phyloP scores from a whole-genome alignment of 2,113 vertebrate species.

The Alouatta palliata region DNA sequence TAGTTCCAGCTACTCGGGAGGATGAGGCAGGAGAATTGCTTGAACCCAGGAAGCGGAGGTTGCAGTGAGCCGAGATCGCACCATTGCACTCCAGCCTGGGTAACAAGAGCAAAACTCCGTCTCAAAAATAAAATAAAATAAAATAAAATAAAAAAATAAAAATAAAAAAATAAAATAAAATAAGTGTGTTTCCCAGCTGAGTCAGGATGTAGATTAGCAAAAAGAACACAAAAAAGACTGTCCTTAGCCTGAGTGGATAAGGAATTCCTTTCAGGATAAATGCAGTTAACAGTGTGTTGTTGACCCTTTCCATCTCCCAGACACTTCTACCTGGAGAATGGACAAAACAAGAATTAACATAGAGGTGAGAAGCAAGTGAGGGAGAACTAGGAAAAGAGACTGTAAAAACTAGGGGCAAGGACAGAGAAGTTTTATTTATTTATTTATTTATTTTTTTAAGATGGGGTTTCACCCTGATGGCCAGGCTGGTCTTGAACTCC shows the following conservation, averaged over 20 bases:
- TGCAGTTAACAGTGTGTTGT: conserved; percentile 63
- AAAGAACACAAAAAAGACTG: conserved; percentile 71
- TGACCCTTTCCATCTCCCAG: conserved; percentile 51
- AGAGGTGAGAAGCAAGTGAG: not conserved
- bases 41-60: no score
- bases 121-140: no score
- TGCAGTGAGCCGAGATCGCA: no score
- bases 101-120: no score
- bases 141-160: no score
- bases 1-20: no score
- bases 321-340: conserved; percentile 28
- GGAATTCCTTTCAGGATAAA: conserved; percentile 75
- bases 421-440: not conserved
- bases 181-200: conserved; percentile 74
- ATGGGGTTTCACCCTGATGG: no score
- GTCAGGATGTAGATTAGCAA: conserved; percentile 74
- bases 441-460: no score
- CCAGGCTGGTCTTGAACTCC: no score
- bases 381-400: not conserved
- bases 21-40: no score
- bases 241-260: conserved; percentile 55
- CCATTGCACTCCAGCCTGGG: no score
- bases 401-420: not conserved
- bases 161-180: no score
- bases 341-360: not conserved